These are phyloP conservation scores for Thaumetopoea pityocampa DNA, from an alignment of 1,140 invertebrate genomes.

Conservation along the genomic window DNA sequence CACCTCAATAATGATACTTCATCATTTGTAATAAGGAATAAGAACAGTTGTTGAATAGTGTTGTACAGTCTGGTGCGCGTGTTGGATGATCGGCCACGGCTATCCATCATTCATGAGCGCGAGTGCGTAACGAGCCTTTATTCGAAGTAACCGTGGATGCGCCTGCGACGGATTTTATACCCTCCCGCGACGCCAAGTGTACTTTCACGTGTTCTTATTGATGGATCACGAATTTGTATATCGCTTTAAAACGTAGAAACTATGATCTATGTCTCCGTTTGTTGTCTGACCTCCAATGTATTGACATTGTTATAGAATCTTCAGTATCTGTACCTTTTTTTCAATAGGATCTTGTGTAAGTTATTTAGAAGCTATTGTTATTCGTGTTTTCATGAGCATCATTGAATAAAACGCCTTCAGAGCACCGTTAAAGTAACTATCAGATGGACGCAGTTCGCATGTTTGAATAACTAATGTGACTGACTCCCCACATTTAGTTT, in stretches of 20 bases:
- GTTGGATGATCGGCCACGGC: conserved; percentile 43
- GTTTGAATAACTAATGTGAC: conserved; percentile 63
- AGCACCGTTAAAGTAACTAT: conserved; percentile 36
- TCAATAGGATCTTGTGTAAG: conserved; percentile 16
- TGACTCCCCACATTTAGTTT: conserved; percentile 37
- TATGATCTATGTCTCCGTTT: conserved; percentile 36
- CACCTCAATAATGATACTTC: conserved; percentile 27
- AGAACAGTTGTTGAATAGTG: conserved; percentile 4
- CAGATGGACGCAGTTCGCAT: conserved; percentile 53
- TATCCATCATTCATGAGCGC: conserved; percentile 60
- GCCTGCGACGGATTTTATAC: conserved; percentile 50
- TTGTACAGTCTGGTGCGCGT: conserved; percentile 16
- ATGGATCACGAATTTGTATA: conserved; percentile 65
- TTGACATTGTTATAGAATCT: conserved; percentile 11
- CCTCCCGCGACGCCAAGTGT: conserved; percentile 27
- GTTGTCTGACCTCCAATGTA: conserved; percentile 4
- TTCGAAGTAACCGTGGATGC: conserved; percentile 46
- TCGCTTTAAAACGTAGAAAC: conserved; percentile 40
- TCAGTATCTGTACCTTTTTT: conserved; percentile 23
- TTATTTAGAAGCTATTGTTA: conserved; percentile 43
- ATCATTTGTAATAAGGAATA: conserved; percentile 15
- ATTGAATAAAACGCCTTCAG: conserved; percentile 38
- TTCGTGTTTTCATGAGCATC: conserved; percentile 37
- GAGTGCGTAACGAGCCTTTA: conserved; percentile 65
- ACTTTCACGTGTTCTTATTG: conserved; percentile 41